Evolutionary conservation across 2,113 vertebrate species (phyloP), one percentile per base, ranked within the genome.

Genomic region (Anguilla rostrata): DNA sequence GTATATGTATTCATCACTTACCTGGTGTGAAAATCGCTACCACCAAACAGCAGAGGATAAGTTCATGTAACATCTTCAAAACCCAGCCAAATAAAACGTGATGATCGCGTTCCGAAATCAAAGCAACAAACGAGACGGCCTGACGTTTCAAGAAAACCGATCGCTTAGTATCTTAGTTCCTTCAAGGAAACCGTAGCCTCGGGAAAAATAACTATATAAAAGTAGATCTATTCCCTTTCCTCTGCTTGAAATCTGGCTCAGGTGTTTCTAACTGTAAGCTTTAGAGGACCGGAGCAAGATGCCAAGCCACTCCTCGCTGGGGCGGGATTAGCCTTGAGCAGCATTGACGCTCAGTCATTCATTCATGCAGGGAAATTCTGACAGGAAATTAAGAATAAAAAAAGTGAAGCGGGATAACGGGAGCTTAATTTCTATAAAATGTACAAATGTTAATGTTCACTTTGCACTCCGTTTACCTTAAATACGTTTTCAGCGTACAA

Each of bases 1-100:
- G 26, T 22, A 6, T 26, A 26, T 5, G 7, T 26, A 26, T 39
- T 56, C 20, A 53, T 66, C 49, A 84, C 93, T 91, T 91, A 94
- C 94, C 85, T 34, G 56, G 0, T 87, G 43, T 81, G 26, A 49
- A 49, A 53, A 86, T 5, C 20, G 84, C 79, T 9, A 79, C 57
- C 83, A 79, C 46, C 0, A 93, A n/a, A 66, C 75, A 90, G 39
- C 91, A 71, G 29, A 87, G 20, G 20, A 2, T 26, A 46, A 87
- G 78, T 86, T 83, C 84, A 0, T 39, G n/a, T 2, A 81, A 81
- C 56, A 83, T 41, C 22, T 80, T 16, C 12, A 88, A 88, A 92
- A 93, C 92, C 57, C 9, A 80, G 20, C 66, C 18, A 22, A 75
- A 39, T 80, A 15, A 80, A 80, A 34, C 71, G 71, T 75, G 26